A percentile compares a stretch with the other conserved stretches of the same genome.
Evolutionary conservation across 2,113 vertebrate genomes (phyloP).

Genomic region (Cacatua alba): DNA sequence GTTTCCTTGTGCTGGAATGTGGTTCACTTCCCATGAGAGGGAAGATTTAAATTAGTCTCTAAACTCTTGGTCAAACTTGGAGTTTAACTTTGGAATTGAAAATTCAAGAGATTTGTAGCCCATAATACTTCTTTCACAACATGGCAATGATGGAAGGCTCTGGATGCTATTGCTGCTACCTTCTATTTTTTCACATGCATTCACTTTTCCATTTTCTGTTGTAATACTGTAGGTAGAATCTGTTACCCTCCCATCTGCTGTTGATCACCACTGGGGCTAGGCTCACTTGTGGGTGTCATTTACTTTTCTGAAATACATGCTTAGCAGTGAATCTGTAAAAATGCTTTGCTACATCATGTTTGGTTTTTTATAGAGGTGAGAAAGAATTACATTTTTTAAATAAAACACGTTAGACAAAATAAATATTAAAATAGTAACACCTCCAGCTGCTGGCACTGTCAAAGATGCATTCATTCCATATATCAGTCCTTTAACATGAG

Average conservation of each 20-base stretch:
- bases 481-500: neutral
- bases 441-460: conserved; percentile 9
- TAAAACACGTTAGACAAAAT: neutral
- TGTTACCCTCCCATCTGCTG: conserved; percentile 47
- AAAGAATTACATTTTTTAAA: neutral
- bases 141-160: neutral
- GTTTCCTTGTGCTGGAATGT: neutral
- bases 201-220: neutral
- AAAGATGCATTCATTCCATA: neutral
- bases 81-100: neutral
- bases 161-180: neutral
- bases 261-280: conserved; percentile 3
- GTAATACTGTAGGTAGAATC: neutral
- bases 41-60: neutral
- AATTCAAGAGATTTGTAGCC: neutral
- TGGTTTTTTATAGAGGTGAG: neutral
- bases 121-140: neutral
- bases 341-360: neutral
- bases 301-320: conserved; percentile 15
- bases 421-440: conserved; percentile 46
- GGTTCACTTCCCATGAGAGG: neutral
- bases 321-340: conserved; percentile 29
- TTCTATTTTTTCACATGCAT: neutral
- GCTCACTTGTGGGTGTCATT: conserved; percentile 18
- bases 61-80: neutral